Conservation (phyloP, 2,888 invertebrate species). For the Tachina fera region DNA sequence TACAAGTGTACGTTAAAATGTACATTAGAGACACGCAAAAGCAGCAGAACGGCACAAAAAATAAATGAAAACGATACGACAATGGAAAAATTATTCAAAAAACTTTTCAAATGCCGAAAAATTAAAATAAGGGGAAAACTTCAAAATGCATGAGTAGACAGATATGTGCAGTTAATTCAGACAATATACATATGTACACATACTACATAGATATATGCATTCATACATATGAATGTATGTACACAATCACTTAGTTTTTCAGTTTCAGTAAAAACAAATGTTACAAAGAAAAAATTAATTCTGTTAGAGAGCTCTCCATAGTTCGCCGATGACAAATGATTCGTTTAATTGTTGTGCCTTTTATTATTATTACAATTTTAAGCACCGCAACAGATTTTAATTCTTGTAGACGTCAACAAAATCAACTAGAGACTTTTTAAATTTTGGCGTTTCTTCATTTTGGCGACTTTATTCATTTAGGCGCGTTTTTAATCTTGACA, state of each 20-base stretch:
- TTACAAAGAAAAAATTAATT: not conserved
- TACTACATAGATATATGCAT: too few relatives aligned
- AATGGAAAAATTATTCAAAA: not conserved
- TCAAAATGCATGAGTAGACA: not conserved
- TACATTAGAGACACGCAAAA: not conserved
- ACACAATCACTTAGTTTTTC: too few relatives aligned
- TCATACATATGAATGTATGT: too few relatives aligned
- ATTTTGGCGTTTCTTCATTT: too few relatives aligned
- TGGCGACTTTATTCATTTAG: too few relatives aligned
- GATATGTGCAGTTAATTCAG: not conserved
- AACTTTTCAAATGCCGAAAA: not conserved
- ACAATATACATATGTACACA: too few relatives aligned
- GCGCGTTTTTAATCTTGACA: too few relatives aligned
- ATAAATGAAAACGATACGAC: not conserved
- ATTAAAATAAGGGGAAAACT: not conserved
- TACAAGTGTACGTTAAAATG: not conserved
- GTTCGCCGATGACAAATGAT: not conserved
- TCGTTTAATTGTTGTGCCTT: not conserved
- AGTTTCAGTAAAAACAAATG: too few relatives aligned
- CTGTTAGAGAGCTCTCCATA: not conserved
- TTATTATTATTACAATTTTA: not conserved
- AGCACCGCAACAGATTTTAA: not conserved
- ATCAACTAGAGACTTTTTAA: not conserved
- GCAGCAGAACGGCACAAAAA: not conserved
- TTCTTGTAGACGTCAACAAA: slow-evolving; percentile 3